Percentiles rank a stretch among this genome's conserved stretches.
Evolutionary conservation across 2,888 invertebrate species (phyloP).

Genomic region (Sclerodermus sp.): DNA sequence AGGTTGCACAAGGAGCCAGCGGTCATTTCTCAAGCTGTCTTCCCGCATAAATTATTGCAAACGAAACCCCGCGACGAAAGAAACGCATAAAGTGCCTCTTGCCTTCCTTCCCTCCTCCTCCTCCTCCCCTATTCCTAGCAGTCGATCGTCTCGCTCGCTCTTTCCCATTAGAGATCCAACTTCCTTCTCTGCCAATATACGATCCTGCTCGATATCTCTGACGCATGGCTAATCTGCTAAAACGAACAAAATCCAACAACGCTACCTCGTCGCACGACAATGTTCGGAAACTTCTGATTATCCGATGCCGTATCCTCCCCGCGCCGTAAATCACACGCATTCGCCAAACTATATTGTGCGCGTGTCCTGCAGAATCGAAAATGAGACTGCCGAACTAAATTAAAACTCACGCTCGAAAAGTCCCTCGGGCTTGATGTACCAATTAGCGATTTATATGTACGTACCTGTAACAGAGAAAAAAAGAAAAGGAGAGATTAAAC

Average conservation of each 20-base stretch:
- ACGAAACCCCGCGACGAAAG: slow-evolving; percentile 51
- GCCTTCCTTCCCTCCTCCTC: slow-evolving; percentile 5
- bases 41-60: slow-evolving; percentile 53
- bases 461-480: slow-evolving; percentile 47
- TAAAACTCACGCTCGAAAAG: neutral
- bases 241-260: slow-evolving; percentile 18
- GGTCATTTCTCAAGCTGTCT: slow-evolving; percentile 55
- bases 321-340: too few relatives aligned
- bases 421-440: neutral
- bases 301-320: slow-evolving; percentile 1
- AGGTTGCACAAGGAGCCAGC: slow-evolving; percentile 53
- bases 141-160: slow-evolving; percentile 4
- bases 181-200: neutral
- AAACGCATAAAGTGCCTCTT: slow-evolving; percentile 47
- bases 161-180: slow-evolving; percentile 10
- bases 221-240: slow-evolving; percentile 31
- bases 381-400: too few relatives aligned
- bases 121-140: neutral
- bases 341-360: too few relatives aligned
- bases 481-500: slow-evolving; percentile 10
- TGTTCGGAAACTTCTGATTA: slow-evolving; percentile 19
- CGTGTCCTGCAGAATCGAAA: too few relatives aligned
- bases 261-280: too few relatives aligned
- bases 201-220: slow-evolving; percentile 29
- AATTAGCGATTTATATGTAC: slow-evolving; percentile 22